Evolutionary conservation across 2,113 vertebrate genomes (phyloP).

Genomic region (Tretioscincus oriximinensis): DNA sequence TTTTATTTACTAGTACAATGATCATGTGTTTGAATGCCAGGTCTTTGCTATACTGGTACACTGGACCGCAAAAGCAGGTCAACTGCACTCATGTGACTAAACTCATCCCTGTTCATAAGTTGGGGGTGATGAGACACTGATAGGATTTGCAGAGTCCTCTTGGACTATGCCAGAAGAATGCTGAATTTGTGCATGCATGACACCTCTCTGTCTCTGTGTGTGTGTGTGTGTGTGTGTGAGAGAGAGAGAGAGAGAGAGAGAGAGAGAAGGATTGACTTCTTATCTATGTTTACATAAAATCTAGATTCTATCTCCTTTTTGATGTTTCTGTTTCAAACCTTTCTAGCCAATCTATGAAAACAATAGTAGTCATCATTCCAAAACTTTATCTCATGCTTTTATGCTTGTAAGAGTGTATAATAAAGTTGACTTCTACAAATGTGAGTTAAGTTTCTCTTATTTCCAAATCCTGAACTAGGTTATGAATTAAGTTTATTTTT

Average conservation of each 20-base stretch:
- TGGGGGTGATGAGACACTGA: background rate
- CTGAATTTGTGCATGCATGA: no score
- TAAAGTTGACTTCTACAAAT: background rate
- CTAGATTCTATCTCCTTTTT: background rate
- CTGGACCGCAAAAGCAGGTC: no score
- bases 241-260: no score
- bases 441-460: background rate
- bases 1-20: background rate
- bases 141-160: no score
- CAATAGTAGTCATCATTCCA: background rate
- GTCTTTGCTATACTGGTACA: background rate
- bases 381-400: background rate
- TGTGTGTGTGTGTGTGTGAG: no score
- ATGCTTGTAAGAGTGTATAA: background rate
- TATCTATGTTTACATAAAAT: background rate
- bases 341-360: background rate
- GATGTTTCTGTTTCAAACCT: background rate
- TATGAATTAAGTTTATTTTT: background rate
- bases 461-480: background rate
- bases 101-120: constrained; percentile 1
- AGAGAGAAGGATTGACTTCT: background rate
- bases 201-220: no score
- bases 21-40: background rate
- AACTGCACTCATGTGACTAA: background rate
- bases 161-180: no score